Evolutionary conservation across 1,140 invertebrate species (phyloP).

Genomic region (Aricia agestis): DNA sequence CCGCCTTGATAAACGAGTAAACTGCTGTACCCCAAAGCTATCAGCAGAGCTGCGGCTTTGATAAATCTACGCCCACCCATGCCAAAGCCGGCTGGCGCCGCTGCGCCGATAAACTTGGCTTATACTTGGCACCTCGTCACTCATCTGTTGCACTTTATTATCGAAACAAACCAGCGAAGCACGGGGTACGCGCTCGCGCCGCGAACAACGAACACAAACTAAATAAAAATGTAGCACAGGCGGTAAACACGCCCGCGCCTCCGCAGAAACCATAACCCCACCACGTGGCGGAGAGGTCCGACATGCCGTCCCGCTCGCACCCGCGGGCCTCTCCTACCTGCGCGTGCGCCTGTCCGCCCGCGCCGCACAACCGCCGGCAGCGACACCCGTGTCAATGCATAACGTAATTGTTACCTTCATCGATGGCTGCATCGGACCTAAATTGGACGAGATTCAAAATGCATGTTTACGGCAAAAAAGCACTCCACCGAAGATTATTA

Average conservation of each 20-base stretch:
- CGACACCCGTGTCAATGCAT: conserved; percentile 67
- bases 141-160: conserved; percentile 68
- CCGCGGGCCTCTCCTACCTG: conserved; percentile 47
- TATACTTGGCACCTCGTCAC: conserved; percentile 55
- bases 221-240: conserved; percentile 73
- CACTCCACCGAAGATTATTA: background rate
- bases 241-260: conserved; percentile 58
- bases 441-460: conserved; percentile 21
- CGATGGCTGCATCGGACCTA: conserved; percentile 35
- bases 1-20: conserved; percentile 79
- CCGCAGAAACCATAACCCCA: conserved; percentile 43
- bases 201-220: conserved; percentile 63
- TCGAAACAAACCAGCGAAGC: conserved; percentile 54
- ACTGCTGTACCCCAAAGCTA: conserved; percentile 78
- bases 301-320: conserved; percentile 38
- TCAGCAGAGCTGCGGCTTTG: conserved; percentile 59
- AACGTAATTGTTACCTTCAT: conserved; percentile 60
- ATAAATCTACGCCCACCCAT: conserved; percentile 65
- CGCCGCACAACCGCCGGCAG: conserved; percentile 52
- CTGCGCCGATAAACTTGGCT: conserved; percentile 50
- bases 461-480: conserved; percentile 20
- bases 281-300: conserved; percentile 58
- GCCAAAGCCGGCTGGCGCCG: conserved; percentile 76
- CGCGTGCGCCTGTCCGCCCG: conserved; percentile 58
- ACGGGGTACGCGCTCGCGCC: conserved; percentile 28